These are phyloP conservation scores for Chironomus tentans DNA, from an alignment of 2,888 invertebrate species.

Conservation along the genomic window DNA sequence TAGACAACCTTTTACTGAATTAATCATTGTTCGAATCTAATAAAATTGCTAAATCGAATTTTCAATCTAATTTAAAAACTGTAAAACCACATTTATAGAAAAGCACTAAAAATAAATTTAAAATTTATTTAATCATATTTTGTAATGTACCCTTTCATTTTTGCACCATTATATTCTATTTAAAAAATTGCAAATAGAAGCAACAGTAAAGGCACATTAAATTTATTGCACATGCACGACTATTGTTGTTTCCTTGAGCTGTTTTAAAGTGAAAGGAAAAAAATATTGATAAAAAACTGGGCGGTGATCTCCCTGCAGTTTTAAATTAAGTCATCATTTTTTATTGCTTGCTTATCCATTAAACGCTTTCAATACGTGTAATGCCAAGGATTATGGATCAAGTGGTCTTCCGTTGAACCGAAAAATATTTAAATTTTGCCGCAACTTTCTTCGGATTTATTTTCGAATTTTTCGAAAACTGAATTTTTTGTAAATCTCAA, in stretches of 20 bases:
- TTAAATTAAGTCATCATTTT: conserved; percentile 5
- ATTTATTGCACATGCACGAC: conserved; percentile 10
- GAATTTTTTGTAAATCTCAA: too few relatives aligned
- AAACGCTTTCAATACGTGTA: background rate
- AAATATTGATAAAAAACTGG: background rate
- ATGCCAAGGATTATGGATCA: too few relatives aligned
- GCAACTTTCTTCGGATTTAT: too few relatives aligned
- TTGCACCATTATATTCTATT: background rate
- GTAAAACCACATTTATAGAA: background rate
- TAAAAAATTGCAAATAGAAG: background rate
- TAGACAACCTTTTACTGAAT: too few relatives aligned
- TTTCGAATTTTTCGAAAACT: too few relatives aligned
- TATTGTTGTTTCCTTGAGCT: background rate
- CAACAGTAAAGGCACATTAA: background rate
- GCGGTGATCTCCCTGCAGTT: background rate
- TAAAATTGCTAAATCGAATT: background rate
- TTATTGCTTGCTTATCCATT: background rate
- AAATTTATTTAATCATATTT: background rate
- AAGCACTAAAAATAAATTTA: background rate
- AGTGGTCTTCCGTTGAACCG: too few relatives aligned
- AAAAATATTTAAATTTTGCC: too few relatives aligned
- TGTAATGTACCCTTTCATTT: background rate
- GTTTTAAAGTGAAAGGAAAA: background rate
- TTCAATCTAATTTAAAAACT: background rate
- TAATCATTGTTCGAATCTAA: too few relatives aligned